Base-by-base conservation (phyloP, 2,797 vertebrate genomes). In the Sebastes hopkinsi region DNA sequence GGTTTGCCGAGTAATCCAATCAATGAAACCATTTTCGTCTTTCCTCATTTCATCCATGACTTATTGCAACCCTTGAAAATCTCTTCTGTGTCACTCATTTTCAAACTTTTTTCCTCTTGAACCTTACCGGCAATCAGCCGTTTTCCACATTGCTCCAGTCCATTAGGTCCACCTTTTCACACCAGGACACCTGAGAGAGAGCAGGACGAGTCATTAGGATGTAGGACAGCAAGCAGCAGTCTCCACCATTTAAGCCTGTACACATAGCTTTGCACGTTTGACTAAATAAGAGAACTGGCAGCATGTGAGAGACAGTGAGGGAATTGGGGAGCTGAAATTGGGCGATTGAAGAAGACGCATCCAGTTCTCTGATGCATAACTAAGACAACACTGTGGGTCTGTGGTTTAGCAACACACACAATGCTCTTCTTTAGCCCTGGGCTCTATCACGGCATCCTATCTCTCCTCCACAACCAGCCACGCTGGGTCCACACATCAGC, bases 341-440 rank as follows among this genome's bases (percentile, higher is more conserved):
- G 79, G 72, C 3, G 72, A 85, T 80, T 92, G 90, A 87, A 67
- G 82, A 87, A 80, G 81, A 88, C 60, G 29, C 76, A 86, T 85
- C 84, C 89, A 80, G 92, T 84, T 80, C 89, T 89, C 65, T 91
- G 94, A 93, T 92, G 93, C 93, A 91, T 89, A 91, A 93, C 94
- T 93, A 92, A 93, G 92, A 93, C 92, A 93, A 89, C 85, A 87
- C 74, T 22, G 81, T 70, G 77, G 75, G 67, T 83, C 79, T 85
- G 80, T 83, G 82, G 74, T 85, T 89, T 81, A 82, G 84, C 74
- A 59, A 68, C 85, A 85, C 89, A 85, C 88, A 87, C 84, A 81
- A 67, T 83, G 80, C 85, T 84, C 68, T 72, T 79, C 76, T 92
- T 82, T 73, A 83, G 89, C 85, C 86, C 79, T 38, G 77, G 84